Percentiles rank a stretch among this genome's conserved stretches.
Evolutionary conservation across 2,797 vertebrate genomes (phyloP).

Genomic region (Cheirogaleus major): DNA sequence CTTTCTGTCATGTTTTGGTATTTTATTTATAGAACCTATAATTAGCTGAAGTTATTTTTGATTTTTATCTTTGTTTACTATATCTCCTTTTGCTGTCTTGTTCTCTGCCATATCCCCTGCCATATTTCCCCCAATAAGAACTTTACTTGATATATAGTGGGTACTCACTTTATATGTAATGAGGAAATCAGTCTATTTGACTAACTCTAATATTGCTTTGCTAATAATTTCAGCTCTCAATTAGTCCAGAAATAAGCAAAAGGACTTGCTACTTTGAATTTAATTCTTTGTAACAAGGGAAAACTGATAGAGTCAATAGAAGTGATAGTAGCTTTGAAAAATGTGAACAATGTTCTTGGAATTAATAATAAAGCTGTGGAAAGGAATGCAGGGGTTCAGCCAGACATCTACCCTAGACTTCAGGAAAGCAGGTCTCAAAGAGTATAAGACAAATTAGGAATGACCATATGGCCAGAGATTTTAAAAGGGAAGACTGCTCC

Average conservation of each 20-base stretch:
- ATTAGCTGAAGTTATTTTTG: constrained; percentile 10
- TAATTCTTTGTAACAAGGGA: constrained; percentile 13
- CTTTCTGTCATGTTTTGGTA: background rate
- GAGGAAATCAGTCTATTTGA: background rate
- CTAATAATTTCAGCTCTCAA: background rate
- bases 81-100: background rate
- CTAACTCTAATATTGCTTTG: background rate
- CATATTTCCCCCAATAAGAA: background rate
- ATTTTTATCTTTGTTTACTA: background rate
- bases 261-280: constrained; percentile 21
- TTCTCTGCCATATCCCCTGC: background rate
- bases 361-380: constrained; percentile 56
- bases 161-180: background rate
- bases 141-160: background rate
- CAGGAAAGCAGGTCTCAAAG: constrained; percentile 55
- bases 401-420: constrained; percentile 17
- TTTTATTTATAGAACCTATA: background rate
- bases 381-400: constrained; percentile 3
- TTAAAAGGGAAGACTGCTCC: constrained; percentile 19
- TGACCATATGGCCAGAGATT: background rate
- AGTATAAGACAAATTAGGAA: constrained; percentile 50
- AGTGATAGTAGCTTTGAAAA: constrained; percentile 51
- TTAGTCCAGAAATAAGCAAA: constrained; percentile 38
- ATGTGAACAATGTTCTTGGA: constrained; percentile 63
- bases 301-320: constrained; percentile 40